Base-by-base conservation (phyloP, 2,113 vertebrate genomes). In the Cyprinodon variegatus region DNA sequence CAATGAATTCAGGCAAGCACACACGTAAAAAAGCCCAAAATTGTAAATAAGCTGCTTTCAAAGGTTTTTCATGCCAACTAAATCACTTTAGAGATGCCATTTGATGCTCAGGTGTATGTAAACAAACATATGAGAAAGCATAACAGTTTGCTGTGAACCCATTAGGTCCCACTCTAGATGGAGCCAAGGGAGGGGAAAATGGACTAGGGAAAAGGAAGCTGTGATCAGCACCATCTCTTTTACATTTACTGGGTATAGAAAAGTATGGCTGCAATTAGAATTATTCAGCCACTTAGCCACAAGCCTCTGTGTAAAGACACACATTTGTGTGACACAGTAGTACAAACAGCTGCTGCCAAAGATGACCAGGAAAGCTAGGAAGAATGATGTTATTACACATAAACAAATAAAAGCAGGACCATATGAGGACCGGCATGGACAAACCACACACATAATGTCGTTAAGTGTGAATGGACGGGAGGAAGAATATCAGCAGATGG, bases 181-280 rank as follows among this genome's bases (percentile, higher is more conserved):
- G 48, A 76, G 50, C 68, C 77, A 76, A 90, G 88, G 43, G 78
- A 68, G 70, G 48, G 67, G 80, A 82, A 86, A 84, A 91, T 86
- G 87, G 89, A 64, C 79, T n/a, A 82, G 72, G 84, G 74, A 83
- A 88, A 89, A 74, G 59, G 43, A 46, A 15, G 38, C 69, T 20
- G 41, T 82, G 83, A 91, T 93, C 83, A 85, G 70, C 60, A 88
- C 84, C 69, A 87, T 90, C 76, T 87, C 72, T 87, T 20, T 67
- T 76, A 85, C 84, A 86, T 90, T 90, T 82, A 89, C 76, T 60
- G 43, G 50, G 74, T 68, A 67, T 84, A 20, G 83, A 65, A 72
- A 82, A 82, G 81, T 53, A 86, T 67, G 70, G 65, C 43, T 41
- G 39, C 46, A 41, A 73, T 90, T 40, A 86, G 57, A 89, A 86